Percentiles rank a stretch among this genome's conserved stretches.
These are phyloP conservation scores for Xylocampa areola DNA, from an alignment of 2,888 invertebrate species.

Conservation along the genomic window DNA sequence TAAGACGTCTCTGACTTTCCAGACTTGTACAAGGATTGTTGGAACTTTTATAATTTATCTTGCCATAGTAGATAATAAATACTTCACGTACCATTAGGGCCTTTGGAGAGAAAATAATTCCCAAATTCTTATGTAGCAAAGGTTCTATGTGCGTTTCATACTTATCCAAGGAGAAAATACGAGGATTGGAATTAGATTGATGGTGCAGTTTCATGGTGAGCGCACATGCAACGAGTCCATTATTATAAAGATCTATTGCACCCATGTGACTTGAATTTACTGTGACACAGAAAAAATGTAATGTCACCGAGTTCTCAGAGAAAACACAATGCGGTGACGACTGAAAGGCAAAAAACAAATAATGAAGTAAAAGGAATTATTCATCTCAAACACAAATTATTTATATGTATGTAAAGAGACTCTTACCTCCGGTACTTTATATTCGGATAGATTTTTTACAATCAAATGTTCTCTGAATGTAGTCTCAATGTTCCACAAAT, in stretches of 20 bases:
- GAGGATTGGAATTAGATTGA: conserved; percentile 73
- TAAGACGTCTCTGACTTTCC: neutral
- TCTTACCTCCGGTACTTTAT: conserved; percentile 84
- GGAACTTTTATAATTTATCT: neutral
- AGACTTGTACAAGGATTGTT: neutral
- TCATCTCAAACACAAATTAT: conserved; percentile 3
- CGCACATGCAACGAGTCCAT: conserved; percentile 82
- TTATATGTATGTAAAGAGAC: neutral
- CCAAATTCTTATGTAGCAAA: conserved; percentile 78
- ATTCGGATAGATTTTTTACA: conserved; percentile 86
- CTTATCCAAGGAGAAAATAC: conserved; percentile 82
- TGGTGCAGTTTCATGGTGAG: conserved; percentile 80
- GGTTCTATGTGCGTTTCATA: conserved; percentile 83
- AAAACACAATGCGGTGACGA: conserved; percentile 84
- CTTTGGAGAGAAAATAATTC: conserved; percentile 81
- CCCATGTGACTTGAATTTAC: conserved; percentile 76
- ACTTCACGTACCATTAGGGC: conserved; percentile 70
- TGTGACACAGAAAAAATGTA: conserved; percentile 82
- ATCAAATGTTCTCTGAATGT: conserved; percentile 91
- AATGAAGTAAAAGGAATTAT: neutral
- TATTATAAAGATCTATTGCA: conserved; percentile 81
- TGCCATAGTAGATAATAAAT: neutral
- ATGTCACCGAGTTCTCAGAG: conserved; percentile 81
- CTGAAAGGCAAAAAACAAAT: conserved; percentile 67
- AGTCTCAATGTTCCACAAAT: conserved; percentile 88